A percentile compares a stretch with the other conserved stretches of the same genome.
These are phyloP conservation scores for Spilogale gracilis DNA, from an alignment of 2,113 vertebrate species.

Conservation along the genomic window DNA sequence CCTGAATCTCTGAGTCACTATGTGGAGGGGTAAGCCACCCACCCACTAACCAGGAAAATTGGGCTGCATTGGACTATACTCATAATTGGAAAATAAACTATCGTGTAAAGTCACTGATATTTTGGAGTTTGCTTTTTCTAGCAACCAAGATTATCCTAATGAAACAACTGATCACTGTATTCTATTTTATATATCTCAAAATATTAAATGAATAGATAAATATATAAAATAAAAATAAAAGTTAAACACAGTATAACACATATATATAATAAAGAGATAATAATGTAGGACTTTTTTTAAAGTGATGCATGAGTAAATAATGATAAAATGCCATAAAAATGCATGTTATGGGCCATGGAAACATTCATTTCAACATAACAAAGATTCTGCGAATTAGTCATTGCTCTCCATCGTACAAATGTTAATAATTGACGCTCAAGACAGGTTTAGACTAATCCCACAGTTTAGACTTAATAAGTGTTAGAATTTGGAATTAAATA, in stretches of 20 bases:
- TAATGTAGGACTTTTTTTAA: neutral
- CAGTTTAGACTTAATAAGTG: neutral
- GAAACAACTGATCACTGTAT: neutral
- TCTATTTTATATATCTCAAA: neutral
- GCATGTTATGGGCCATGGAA: neutral
- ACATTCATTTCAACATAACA: neutral
- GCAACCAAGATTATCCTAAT: neutral
- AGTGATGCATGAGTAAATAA: neutral
- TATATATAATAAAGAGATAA: neutral
- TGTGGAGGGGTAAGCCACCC: accelerated
- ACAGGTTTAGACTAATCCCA: neutral
- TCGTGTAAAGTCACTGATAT: neutral
- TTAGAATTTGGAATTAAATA: neutral
- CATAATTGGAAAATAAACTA: neutral
- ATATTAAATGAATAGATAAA: neutral
- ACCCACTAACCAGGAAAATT: neutral
- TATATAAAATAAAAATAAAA: neutral
- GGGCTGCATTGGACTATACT: neutral
- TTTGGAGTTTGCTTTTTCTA: neutral
- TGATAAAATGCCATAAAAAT: neutral
- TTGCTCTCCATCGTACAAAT: neutral
- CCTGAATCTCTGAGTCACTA: neutral
- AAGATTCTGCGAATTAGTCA: neutral
- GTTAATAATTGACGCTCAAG: neutral
- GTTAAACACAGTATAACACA: neutral